phyloP scores from a whole-genome alignment of 2,797 vertebrate genomes.

The Staurois parvus region DNA sequence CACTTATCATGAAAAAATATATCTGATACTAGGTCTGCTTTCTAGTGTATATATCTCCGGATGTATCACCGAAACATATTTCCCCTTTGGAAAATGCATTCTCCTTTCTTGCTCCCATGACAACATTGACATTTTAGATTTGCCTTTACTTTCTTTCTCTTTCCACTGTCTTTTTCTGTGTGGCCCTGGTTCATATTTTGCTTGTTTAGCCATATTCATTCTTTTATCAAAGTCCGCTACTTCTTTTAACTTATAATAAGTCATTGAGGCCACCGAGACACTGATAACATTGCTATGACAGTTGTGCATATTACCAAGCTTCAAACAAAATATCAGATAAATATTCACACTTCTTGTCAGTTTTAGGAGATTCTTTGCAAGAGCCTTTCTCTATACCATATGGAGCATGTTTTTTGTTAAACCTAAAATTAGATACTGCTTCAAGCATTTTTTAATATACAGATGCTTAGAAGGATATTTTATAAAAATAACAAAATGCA shows the following conservation, averaged over 20 bases:
- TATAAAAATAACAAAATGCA: slow-evolving; percentile 10
- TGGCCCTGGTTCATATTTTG: neutral
- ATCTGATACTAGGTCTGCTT: too few relatives aligned
- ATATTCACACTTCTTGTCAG: neutral
- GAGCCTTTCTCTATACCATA: neutral
- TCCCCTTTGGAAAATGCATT: too few relatives aligned
- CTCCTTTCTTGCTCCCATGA: neutral
- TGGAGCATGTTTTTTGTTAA: slow-evolving; percentile 24
- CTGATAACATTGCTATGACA: too few relatives aligned
- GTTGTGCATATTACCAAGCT: too few relatives aligned
- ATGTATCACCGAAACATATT: too few relatives aligned
- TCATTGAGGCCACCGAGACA: too few relatives aligned
- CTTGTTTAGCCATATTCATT: neutral
- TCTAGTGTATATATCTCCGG: too few relatives aligned
- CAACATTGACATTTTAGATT: neutral
- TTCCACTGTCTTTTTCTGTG: too few relatives aligned
- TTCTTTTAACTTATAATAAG: too few relatives aligned
- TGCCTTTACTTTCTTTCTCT: neutral
- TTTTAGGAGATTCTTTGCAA: neutral
- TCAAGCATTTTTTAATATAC: slow-evolving; percentile 30
- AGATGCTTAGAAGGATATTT: slow-evolving; percentile 26
- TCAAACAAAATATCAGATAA: neutral
- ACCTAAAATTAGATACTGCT: slow-evolving; percentile 18
- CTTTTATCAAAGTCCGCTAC: too few relatives aligned
- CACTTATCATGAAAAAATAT: too few relatives aligned